Percentiles rank a stretch among this genome's conserved stretches.
Evolutionary conservation across 2,888 invertebrate species (phyloP).

Genomic region (Orchesellides sinensis): DNA sequence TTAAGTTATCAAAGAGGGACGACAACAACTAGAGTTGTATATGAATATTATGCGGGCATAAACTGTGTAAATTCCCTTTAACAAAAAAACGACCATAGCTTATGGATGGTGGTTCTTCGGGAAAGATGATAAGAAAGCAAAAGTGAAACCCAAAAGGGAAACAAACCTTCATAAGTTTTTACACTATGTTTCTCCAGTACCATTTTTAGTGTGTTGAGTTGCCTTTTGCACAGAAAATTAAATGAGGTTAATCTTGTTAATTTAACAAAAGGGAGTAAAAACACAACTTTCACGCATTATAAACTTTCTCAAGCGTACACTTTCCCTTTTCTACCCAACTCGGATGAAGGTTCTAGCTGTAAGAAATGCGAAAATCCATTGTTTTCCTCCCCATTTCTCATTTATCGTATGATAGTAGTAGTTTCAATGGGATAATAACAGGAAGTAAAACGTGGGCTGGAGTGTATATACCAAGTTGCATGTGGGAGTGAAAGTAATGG

Average conservation of each 20-base stretch:
- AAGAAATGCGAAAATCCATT: slow-evolving; percentile 18
- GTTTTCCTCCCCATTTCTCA: slow-evolving; percentile 26
- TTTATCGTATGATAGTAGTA: slow-evolving; percentile 28
- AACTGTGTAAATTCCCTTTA: too few relatives aligned
- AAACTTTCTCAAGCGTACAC: slow-evolving; percentile 16
- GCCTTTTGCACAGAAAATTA: slow-evolving; percentile 40
- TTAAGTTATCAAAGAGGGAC: too few relatives aligned
- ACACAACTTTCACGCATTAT: slow-evolving; percentile 51
- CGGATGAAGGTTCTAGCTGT: neutral
- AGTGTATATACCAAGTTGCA: neutral
- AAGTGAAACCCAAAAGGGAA: too few relatives aligned
- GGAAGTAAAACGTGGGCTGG: slow-evolving; percentile 25
- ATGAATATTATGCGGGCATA: too few relatives aligned
- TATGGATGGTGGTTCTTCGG: too few relatives aligned
- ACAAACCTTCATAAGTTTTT: too few relatives aligned
- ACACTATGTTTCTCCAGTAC: too few relatives aligned
- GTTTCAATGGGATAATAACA: slow-evolving; percentile 51
- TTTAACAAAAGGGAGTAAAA: slow-evolving; percentile 53
- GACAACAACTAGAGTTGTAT: too few relatives aligned
- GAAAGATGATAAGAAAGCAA: too few relatives aligned
- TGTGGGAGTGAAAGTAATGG: neutral
- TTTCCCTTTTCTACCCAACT: neutral
- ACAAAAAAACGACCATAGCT: too few relatives aligned
- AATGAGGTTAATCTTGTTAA: slow-evolving; percentile 58
- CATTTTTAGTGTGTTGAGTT: too few relatives aligned